phyloP scores from a whole-genome alignment of 2,797 vertebrate genomes.

The Spinus olivaceus region DNA sequence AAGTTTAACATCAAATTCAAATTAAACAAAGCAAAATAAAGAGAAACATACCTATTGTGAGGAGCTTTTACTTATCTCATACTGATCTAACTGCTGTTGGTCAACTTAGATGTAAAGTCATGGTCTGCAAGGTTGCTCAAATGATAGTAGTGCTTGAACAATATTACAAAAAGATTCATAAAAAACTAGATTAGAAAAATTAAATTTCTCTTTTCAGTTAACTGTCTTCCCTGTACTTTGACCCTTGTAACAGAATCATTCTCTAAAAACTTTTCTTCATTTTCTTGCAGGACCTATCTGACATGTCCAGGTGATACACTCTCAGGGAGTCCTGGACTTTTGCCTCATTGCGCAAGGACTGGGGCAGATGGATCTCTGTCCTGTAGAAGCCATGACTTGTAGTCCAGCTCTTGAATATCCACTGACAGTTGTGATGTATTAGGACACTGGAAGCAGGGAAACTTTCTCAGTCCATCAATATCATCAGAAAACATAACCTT shows the following conservation, averaged over 20 bases:
- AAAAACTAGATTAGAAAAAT: not conserved
- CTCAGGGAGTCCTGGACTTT: not conserved
- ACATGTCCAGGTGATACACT: rapidly evolving
- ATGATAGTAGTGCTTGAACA: not conserved
- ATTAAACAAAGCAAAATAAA: not conserved
- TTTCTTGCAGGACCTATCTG: not conserved
- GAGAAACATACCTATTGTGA: not conserved
- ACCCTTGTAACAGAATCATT: not conserved
- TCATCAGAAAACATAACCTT: not conserved
- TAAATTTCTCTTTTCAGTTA: not conserved
- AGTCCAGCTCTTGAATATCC: not conserved
- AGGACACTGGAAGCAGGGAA: not conserved
- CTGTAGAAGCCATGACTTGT: not conserved
- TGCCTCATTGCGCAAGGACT: not conserved
- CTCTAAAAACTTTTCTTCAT: not conserved
- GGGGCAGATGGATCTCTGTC: not conserved
- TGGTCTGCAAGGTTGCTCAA: not conserved
- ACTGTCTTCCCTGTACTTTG: not conserved
- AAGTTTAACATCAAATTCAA: not conserved
- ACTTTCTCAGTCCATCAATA: not conserved
- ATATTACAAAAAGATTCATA: not conserved
- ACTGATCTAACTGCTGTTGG: not conserved
- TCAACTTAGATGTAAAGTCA: not conserved
- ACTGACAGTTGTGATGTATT: not conserved
- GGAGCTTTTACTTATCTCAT: not conserved